These are phyloP conservation scores for Myiagra hebetior DNA, from an alignment of 2,113 vertebrate genomes.

Conservation along the genomic window DNA sequence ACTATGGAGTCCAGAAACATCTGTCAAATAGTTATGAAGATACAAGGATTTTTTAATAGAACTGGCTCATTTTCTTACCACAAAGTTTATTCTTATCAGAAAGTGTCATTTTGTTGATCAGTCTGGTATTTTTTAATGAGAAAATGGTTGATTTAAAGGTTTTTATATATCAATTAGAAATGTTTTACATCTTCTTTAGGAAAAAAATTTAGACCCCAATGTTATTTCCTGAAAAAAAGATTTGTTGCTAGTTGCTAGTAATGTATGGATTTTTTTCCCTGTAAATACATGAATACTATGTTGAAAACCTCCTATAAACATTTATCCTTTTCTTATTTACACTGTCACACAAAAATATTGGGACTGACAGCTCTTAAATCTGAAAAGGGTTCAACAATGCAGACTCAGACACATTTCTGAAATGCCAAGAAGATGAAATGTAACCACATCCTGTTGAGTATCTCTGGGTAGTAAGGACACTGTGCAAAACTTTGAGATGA, in stretches of 20 bases:
- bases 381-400: neutral
- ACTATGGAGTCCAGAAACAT: neutral
- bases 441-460: slow-evolving; percentile 69
- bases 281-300: neutral
- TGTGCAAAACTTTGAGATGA: slow-evolving; percentile 71
- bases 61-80: neutral
- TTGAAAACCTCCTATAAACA: neutral
- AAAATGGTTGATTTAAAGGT: neutral
- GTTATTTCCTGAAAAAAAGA: neutral
- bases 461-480: slow-evolving; percentile 70
- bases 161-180: neutral
- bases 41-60: neutral
- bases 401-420: slow-evolving; percentile 68
- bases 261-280: neutral
- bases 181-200: neutral
- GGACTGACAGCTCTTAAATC: slow-evolving; percentile 33
- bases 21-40: neutral
- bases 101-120: neutral
- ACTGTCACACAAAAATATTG: neutral
- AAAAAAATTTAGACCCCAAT: neutral
- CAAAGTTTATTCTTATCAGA: neutral
- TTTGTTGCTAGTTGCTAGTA: neutral
- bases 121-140: neutral
- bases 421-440: slow-evolving; percentile 58
- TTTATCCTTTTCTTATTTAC: slow-evolving; percentile 5